phyloP scores from a whole-genome alignment of 2,113 vertebrate genomes.

The Oryzias woworae region DNA sequence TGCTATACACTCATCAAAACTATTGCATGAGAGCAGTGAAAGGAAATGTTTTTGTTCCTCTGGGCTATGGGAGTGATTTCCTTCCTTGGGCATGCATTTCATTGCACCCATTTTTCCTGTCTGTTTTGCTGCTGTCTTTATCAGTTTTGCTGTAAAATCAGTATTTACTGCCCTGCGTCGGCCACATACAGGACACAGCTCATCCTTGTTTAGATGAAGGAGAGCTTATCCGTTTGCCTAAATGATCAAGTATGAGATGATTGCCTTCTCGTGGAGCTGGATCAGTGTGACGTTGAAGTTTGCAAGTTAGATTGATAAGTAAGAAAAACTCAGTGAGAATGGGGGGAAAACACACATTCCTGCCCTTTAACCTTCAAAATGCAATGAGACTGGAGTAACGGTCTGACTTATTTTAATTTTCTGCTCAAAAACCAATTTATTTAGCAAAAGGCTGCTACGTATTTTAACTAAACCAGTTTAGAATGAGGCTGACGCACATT shows the following conservation, averaged over 20 bases:
- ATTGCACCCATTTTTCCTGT: conserved; percentile 46
- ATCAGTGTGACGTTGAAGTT: background rate
- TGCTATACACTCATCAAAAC: conserved; percentile 35
- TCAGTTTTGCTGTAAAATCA: conserved; percentile 12
- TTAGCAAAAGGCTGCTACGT: too few relatives aligned
- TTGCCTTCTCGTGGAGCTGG: conserved; percentile 11
- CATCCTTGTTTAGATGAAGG: conserved; percentile 18
- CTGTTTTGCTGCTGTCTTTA: conserved; percentile 15
- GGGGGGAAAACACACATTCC: too few relatives aligned
- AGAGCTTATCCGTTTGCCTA: conserved; percentile 11
- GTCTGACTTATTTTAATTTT: too few relatives aligned
- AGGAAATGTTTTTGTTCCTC: conserved; percentile 51
- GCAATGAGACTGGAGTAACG: too few relatives aligned
- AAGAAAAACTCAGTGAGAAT: too few relatives aligned
- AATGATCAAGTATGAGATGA: conserved; percentile 42
- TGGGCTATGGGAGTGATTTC: conserved; percentile 47
- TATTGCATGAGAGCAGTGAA: conserved; percentile 46
- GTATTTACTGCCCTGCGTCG: conserved; percentile 12
- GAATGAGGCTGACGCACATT: background rate
- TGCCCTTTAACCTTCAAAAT: too few relatives aligned
- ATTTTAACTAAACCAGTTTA: too few relatives aligned
- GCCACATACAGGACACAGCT: conserved; percentile 22
- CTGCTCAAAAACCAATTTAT: too few relatives aligned
- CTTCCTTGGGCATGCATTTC: conserved; percentile 33
- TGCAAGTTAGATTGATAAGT: background rate